Percentiles rank a stretch among this genome's conserved stretches.
These are phyloP conservation scores for Venusia cambrica DNA, from an alignment of 2,888 invertebrate species.

Conservation along the genomic window DNA sequence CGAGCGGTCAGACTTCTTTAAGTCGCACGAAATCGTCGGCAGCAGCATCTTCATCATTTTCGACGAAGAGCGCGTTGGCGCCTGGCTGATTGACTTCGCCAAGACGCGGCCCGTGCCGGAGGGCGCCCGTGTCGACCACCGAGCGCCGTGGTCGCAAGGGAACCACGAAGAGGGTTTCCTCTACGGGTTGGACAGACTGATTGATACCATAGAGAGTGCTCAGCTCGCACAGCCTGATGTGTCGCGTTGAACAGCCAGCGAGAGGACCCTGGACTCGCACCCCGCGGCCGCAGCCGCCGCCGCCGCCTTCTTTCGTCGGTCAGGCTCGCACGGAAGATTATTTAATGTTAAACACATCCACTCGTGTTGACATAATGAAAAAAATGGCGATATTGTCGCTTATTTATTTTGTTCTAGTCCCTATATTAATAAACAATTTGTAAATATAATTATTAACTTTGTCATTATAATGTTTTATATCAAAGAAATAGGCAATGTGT, in stretches of 20 bases:
- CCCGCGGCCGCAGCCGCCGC: conserved; percentile 54
- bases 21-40: conserved; percentile 94
- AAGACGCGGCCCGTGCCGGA: conserved; percentile 91
- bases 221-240: conserved; percentile 58
- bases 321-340: conserved; percentile 55
- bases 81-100: conserved; percentile 98
- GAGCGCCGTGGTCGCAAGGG: conserved; percentile 92
- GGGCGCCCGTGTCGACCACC: conserved; percentile 87
- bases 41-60: conserved; percentile 97
- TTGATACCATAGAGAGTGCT: conserved; percentile 82
- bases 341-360: conserved; percentile 55
- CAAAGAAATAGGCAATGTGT: conserved; percentile 28
- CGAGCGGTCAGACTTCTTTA: conserved; percentile 92
- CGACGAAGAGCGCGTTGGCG: conserved; percentile 92
- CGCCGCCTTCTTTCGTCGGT: conserved; percentile 36
- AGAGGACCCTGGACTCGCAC: conserved; percentile 66
- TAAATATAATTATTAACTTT: conserved; percentile 57
- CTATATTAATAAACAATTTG: conserved; percentile 33
- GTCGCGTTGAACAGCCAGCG: conserved; percentile 65
- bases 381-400: conserved; percentile 59
- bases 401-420: conserved; percentile 70
- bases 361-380: conserved; percentile 59
- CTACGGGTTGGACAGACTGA: conserved; percentile 94
- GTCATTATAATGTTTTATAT: conserved; percentile 39
- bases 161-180: conserved; percentile 98